A percentile compares a stretch with the other conserved stretches of the same genome.
phyloP scores from a whole-genome alignment of 2,888 invertebrate species.

The Lycaena phlaeas region DNA sequence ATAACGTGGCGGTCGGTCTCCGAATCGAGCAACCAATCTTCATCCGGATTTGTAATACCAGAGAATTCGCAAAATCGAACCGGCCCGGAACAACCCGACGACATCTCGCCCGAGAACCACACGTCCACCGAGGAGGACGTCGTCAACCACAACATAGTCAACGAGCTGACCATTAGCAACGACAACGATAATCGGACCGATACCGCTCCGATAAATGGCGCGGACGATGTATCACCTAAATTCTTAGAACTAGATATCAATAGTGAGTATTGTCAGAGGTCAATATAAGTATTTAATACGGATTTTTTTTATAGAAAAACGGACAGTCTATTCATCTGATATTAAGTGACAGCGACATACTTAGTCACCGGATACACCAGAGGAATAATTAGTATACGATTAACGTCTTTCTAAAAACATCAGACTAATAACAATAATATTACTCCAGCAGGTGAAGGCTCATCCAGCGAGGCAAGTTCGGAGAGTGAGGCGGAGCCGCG shows the following conservation, averaged over 20 bases:
- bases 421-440: not conserved
- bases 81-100: constrained; percentile 19
- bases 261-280: constrained; percentile 40
- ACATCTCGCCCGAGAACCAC: constrained; percentile 18
- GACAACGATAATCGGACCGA: constrained; percentile 21
- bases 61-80: constrained; percentile 29
- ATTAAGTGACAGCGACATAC: too few relatives aligned
- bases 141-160: constrained; percentile 31
- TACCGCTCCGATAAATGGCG: constrained; percentile 34
- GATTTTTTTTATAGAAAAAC: not conserved
- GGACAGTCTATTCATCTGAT: too few relatives aligned
- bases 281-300: not conserved
- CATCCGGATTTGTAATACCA: constrained; percentile 44
- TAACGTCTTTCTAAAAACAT: not conserved
- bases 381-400: not conserved
- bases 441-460: constrained; percentile 34
- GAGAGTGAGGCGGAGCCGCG: constrained; percentile 50
- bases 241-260: constrained; percentile 60
- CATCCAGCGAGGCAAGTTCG: constrained; percentile 50
- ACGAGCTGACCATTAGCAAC: constrained; percentile 28
- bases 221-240: constrained; percentile 42
- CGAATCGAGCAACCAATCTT: constrained; percentile 62
- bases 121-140: constrained; percentile 24
- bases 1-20: constrained; percentile 67
- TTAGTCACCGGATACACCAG: too few relatives aligned